Evolutionary conservation across 2,888 invertebrate species (phyloP).

Genomic region (Nemoura dubitans): DNA sequence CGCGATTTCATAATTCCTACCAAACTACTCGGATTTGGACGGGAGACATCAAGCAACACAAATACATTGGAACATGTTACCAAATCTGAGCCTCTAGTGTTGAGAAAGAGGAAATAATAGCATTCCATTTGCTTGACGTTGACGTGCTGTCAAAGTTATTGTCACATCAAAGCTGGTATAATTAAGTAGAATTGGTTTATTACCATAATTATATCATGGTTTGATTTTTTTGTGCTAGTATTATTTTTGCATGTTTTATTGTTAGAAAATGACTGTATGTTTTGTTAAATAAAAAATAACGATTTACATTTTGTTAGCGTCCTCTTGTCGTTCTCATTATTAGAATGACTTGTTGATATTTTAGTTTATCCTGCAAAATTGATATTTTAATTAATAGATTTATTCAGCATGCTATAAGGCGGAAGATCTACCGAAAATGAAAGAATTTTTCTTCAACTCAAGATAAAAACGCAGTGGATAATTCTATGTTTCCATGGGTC

Average conservation of each 20-base stretch:
- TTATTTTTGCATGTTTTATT: background rate
- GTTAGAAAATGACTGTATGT: background rate
- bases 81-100: slow-evolving; percentile 1
- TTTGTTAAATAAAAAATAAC: background rate
- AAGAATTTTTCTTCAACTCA: background rate
- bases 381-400: background rate
- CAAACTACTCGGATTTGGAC: slow-evolving; percentile 18
- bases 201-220: background rate
- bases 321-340: background rate
- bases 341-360: background rate
- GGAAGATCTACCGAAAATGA: background rate
- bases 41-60: slow-evolving; percentile 10
- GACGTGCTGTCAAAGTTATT: slow-evolving; percentile 14
- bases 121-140: slow-evolving; percentile 18
- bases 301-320: background rate
- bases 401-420: background rate
- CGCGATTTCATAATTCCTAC: slow-evolving; percentile 18
- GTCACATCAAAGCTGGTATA: slow-evolving; percentile 30
- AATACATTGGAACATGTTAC: slow-evolving; percentile 13
- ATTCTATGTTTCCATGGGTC: background rate
- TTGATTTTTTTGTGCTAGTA: background rate
- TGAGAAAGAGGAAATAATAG: slow-evolving; percentile 26
- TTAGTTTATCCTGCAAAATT: background rate
- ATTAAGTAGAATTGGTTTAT: slow-evolving; percentile 2
- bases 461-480: background rate